These are phyloP conservation scores for Blennius ocellaris DNA, from an alignment of 2,113 vertebrate genomes.

Conservation along the genomic window DNA sequence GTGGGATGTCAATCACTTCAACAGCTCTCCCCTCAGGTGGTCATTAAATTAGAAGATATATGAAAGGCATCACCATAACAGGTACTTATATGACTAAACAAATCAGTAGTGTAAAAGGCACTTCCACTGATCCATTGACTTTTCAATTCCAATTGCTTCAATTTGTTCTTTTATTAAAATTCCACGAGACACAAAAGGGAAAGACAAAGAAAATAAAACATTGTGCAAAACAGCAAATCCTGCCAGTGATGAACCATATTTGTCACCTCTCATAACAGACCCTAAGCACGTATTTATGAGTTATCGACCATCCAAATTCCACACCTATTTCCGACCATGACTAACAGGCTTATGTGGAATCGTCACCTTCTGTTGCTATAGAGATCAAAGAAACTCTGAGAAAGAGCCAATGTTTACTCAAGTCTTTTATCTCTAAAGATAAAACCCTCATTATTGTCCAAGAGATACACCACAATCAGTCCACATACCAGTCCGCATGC, in stretches of 20 bases:
- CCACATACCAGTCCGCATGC: conserved; percentile 42
- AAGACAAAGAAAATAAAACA: not conserved
- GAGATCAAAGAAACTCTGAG: conserved; percentile 71
- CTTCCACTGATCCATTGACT: conserved; percentile 1
- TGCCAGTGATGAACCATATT: not conserved
- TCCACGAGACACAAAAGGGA: not conserved
- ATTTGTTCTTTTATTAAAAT: not conserved
- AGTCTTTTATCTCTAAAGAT: conserved; percentile 66
- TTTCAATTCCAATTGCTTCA: not conserved
- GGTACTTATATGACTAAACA: conserved; percentile 34
- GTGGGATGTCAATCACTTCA: conserved; percentile 55
- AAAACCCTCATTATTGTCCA: conserved; percentile 56
- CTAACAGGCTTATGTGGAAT: conserved; percentile 77
- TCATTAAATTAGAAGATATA: conserved; percentile 40
- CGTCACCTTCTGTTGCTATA: conserved; percentile 65
- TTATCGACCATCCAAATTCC: conserved; percentile 74
- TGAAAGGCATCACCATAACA: conserved; percentile 26
- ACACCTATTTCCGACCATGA: conserved; percentile 72
- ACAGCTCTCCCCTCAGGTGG: conserved; percentile 23
- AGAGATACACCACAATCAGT: conserved; percentile 49
- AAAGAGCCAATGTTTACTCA: conserved; percentile 54
- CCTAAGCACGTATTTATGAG: conserved; percentile 42
- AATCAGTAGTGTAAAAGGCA: conserved; percentile 10
- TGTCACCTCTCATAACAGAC: conserved; percentile 29
- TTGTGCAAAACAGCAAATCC: not conserved